Evolutionary conservation across 2,888 invertebrate species (phyloP).

Genomic region (Synergus laeviventris): DNA sequence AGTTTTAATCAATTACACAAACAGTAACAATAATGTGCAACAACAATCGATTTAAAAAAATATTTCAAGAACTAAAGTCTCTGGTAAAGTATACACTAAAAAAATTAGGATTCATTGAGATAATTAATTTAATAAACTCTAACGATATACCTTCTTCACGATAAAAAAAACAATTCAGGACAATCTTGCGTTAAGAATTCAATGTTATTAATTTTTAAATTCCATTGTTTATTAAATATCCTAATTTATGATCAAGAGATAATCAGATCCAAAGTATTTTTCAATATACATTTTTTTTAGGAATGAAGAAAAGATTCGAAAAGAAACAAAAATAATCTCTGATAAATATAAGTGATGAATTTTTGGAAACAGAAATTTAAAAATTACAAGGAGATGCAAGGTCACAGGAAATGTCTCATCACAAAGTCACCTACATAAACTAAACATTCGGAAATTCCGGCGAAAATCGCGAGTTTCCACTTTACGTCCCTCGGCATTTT

Average conservation of each 20-base stretch:
- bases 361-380: neutral
- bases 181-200: neutral
- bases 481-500: constrained; percentile 68
- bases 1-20: neutral
- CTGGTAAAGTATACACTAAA: too few relatives aligned
- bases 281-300: too few relatives aligned
- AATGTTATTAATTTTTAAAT: neutral
- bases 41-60: too few relatives aligned
- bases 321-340: too few relatives aligned
- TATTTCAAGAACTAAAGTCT: neutral
- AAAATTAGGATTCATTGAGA: too few relatives aligned
- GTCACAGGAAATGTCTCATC: constrained; percentile 45
- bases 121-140: neutral
- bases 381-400: constrained; percentile 11
- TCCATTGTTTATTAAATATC: neutral
- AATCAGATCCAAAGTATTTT: too few relatives aligned
- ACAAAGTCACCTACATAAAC: constrained; percentile 68
- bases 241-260: too few relatives aligned
- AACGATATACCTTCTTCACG: neutral
- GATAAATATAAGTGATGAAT: neutral
- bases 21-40: too few relatives aligned
- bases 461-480: constrained; percentile 72
- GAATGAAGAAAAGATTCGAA: too few relatives aligned
- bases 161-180: neutral
- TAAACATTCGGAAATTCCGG: constrained; percentile 71